phyloP scores from a whole-genome alignment of 2,797 vertebrate genomes.

The Microctenopoma stevenorrisi region DNA sequence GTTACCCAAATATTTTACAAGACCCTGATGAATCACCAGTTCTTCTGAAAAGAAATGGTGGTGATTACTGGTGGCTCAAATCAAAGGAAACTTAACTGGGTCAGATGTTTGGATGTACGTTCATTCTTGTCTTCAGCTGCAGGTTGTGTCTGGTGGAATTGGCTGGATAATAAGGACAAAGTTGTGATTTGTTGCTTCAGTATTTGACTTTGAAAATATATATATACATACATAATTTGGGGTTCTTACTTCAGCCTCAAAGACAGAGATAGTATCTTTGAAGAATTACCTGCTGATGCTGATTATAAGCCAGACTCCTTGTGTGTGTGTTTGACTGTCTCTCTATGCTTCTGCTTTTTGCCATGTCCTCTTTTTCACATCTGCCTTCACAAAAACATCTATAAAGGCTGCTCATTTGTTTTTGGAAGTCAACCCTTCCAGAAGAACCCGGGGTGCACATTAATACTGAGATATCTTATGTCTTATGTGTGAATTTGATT shows the following conservation, averaged over 20 bases:
- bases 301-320: constrained; percentile 8
- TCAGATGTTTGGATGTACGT: constrained; percentile 58
- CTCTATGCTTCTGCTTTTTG: constrained; percentile 20
- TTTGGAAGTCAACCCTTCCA: constrained; percentile 36
- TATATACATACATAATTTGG: constrained; percentile 67
- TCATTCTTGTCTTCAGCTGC: constrained; percentile 47
- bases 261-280: constrained; percentile 83
- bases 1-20: constrained; percentile 43
- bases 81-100: constrained; percentile 55
- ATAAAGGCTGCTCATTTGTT: constrained; percentile 18
- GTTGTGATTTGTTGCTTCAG: constrained; percentile 78
- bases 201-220: constrained; percentile 75
- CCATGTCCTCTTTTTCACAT: constrained; percentile 76
- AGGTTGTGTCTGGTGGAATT: constrained; percentile 53
- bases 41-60: neutral
- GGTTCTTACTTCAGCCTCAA: constrained; percentile 44
- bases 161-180: constrained; percentile 45
- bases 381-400: constrained; percentile 71
- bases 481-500: constrained; percentile 7
- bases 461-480: neutral
- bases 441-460: constrained; percentile 8
- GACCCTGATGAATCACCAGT: constrained; percentile 38
- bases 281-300: constrained; percentile 77
- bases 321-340: constrained; percentile 27
- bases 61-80: constrained; percentile 34